A percentile compares a stretch with the other conserved stretches of the same genome.
These are phyloP conservation scores for Spea hammondii DNA, from an alignment of 2,797 vertebrate genomes.

Conservation along the genomic window DNA sequence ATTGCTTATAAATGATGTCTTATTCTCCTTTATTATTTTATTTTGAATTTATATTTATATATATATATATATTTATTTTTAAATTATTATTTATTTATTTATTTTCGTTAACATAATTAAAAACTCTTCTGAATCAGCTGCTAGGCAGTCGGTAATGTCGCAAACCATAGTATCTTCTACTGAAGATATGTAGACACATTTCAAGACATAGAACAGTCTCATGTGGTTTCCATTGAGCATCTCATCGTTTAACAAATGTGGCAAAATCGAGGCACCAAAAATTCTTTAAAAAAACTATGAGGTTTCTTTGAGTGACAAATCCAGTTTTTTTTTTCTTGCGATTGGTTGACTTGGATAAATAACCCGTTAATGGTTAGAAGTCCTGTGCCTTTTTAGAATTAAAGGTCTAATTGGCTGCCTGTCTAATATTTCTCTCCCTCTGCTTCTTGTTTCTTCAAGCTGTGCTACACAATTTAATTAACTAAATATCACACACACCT, in stretches of 20 bases:
- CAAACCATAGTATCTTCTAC: too few species aligned
- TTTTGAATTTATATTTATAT: too few species aligned
- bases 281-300: background rate
- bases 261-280: background rate
- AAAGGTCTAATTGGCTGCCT: constrained; percentile 39
- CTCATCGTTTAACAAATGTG: background rate
- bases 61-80: too few species aligned
- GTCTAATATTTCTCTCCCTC: constrained; percentile 48
- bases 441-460: constrained; percentile 49
- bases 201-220: too few species aligned
- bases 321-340: background rate
- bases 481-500: constrained; percentile 50
- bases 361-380: constrained; percentile 17
- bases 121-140: too few species aligned
- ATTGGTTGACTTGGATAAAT: constrained; percentile 35
- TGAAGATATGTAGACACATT: too few species aligned
- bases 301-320: background rate
- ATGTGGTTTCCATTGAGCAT: too few species aligned
- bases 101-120: too few species aligned
- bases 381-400: constrained; percentile 19
- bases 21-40: too few species aligned
- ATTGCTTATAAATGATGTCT: too few species aligned
- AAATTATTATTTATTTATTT: too few species aligned
- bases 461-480: constrained; percentile 54
- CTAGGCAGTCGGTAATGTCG: too few species aligned